Evolutionary conservation across 2,797 vertebrate genomes (phyloP), one percentile per base, ranked within the genome.

Genomic region (Acrossocheilus fasciatus): DNA sequence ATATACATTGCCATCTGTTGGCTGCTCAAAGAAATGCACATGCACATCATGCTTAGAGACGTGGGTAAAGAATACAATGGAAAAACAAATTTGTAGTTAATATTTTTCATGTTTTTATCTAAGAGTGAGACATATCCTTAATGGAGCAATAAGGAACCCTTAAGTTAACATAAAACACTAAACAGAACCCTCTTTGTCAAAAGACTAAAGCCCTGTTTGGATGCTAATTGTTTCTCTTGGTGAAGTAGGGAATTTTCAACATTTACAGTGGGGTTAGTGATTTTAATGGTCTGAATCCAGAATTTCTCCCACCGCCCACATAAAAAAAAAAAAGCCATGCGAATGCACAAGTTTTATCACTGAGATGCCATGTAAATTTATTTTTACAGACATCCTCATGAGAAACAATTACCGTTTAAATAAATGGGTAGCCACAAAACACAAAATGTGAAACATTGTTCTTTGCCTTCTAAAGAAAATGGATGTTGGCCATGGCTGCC

Each of bases 1-100:
- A 30, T 77, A 11, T 74, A 66, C 6, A 80, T 26, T 45, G 76
- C 86, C 87, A 83, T 81, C 89, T 90, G 72, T 36, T 88, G 89
- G 87, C 17, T 34, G 26, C 14, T 39, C 0, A 23, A 68, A 77
- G 36, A 78, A 59, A 36, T 73, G 26, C 83, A 62, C 1, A 54
- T 15, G 41, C 11, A 8, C 26, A 23, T 18, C 7, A 39, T 41
- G 26, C 39, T 23, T 74, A 3, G 23, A 41, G 45, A 47, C 2
- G 4, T 39, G 8, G 8, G 14, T 39, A 11, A 54, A 52, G 26
- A 9, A 12, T 10, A 26, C 17, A n/a, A 34, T 59, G 2, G 1
- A 23, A 39, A 15, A 54, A 30, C 8, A 4, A 30, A 23, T 62
- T 23, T 80, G 7, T 59, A 15, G 23, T 15, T 66, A 11, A 18